A percentile compares a stretch with the other conserved stretches of the same genome.
These are phyloP conservation scores for Drosophila greeni DNA, from an alignment of 2,888 invertebrate genomes.

Conservation along the genomic window DNA sequence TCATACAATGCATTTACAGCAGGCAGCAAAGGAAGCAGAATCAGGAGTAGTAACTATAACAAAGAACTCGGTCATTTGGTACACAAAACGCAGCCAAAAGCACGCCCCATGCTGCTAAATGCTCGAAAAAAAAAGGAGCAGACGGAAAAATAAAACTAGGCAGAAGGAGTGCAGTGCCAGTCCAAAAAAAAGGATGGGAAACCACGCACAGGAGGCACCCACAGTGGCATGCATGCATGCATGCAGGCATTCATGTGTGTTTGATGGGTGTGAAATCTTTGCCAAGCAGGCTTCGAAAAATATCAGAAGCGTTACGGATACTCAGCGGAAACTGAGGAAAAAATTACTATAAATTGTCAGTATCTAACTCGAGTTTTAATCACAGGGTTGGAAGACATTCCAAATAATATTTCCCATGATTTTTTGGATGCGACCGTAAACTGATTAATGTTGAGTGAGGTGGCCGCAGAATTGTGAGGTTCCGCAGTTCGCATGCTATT, in stretches of 20 bases:
- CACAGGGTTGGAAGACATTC: too few species aligned
- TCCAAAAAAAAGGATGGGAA: conserved; percentile 29
- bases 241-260: conserved; percentile 3
- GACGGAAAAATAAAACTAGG: conserved; percentile 17
- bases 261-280: conserved; percentile 28
- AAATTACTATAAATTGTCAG: conserved; percentile 5
- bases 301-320: background rate
- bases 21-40: conserved; percentile 24
- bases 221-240: conserved; percentile 5
- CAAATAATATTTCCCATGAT: too few species aligned
- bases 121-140: conserved; percentile 32
- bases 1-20: conserved; percentile 31
- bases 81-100: conserved; percentile 51
- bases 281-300: conserved; percentile 38
- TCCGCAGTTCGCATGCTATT: conserved; percentile 52
- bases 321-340: background rate
- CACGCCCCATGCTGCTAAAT: conserved; percentile 58
- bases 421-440: conserved; percentile 23
- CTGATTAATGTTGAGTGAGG: conserved; percentile 34
- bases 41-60: conserved; percentile 37
- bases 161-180: conserved; percentile 6
- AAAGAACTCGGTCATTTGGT: conserved; percentile 66
- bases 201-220: conserved; percentile 34
- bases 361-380: conserved; percentile 1
- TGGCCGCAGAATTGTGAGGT: conserved; percentile 56